phyloP scores from a whole-genome alignment of 2,113 vertebrate genomes.

The Cochlearius cochlearius region DNA sequence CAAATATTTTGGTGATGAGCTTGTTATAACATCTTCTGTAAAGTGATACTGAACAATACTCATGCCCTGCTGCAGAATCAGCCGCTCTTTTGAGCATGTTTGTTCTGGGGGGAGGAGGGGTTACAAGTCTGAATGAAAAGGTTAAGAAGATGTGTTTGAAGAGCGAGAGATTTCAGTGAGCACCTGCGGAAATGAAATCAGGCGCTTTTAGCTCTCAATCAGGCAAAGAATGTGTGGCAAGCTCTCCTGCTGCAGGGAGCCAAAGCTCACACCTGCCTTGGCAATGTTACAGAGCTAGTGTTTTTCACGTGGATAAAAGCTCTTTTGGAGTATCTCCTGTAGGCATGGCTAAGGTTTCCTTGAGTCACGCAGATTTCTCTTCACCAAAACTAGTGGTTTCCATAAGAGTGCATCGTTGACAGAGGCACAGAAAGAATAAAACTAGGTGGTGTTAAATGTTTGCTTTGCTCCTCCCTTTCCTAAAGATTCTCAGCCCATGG shows the following conservation, averaged over 20 bases:
- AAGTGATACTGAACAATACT: conserved; percentile 59
- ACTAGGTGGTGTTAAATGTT: neutral
- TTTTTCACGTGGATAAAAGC: conserved; percentile 38
- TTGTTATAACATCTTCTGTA: conserved; percentile 31
- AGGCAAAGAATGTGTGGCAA: conserved; percentile 47
- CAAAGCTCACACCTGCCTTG: conserved; percentile 64
- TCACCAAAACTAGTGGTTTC: neutral
- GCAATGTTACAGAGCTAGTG: conserved; percentile 43
- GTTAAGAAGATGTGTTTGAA: conserved; percentile 60
- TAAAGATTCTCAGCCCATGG: neutral
- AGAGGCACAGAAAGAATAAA: neutral
- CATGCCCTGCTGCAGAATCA: conserved; percentile 43
- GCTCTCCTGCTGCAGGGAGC: conserved; percentile 62
- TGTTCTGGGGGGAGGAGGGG: conserved; percentile 17
- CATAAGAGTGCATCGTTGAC: neutral
- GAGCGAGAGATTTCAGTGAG: conserved; percentile 39
- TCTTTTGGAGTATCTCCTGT: conserved; percentile 4
- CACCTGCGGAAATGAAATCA: conserved; percentile 67
- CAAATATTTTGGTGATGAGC: conserved; percentile 61
- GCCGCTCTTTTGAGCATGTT: neutral
- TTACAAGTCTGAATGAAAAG: conserved; percentile 48
- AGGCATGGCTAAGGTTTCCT: neutral
- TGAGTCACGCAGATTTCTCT: neutral
- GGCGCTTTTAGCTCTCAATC: conserved; percentile 59
- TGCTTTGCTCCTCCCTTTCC: neutral